Conservation (phyloP, 23 tunicate species). For the Aplidium turbinatum region DNA sequence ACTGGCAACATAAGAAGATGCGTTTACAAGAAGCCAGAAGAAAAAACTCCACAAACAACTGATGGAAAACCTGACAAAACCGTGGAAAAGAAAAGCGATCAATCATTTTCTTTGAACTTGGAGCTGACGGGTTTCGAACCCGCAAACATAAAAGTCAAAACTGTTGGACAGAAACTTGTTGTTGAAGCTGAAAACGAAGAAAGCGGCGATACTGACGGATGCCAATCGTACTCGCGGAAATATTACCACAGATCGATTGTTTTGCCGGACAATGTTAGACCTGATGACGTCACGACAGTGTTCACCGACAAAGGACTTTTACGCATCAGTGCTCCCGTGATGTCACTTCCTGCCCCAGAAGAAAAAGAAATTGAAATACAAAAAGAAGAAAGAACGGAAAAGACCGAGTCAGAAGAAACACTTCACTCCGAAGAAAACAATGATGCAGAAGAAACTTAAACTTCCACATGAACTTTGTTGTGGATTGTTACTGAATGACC, state of each 20-base stretch:
- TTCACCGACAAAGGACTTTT: conserved; percentile 39
- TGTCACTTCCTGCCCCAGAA: conserved; percentile 21
- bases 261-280: conserved; percentile 24
- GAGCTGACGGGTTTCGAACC: conserved; percentile 29
- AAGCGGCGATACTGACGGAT: conserved; percentile 15
- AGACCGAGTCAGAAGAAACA: too few relatives aligned
- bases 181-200: conserved; percentile 26
- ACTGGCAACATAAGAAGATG: not conserved
- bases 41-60: not conserved
- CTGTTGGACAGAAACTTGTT: conserved; percentile 39
- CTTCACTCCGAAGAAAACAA: too few relatives aligned
- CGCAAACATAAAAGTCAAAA: conserved; percentile 16
- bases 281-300: conserved; percentile 38
- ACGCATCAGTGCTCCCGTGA: conserved; percentile 62
- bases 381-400: not conserved
- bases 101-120: conserved; percentile 1
- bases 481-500: too few relatives aligned
- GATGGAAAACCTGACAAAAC: not conserved
- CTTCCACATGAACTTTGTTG: too few relatives aligned
- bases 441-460: too few relatives aligned
- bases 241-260: not conserved
- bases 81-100: not conserved
- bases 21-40: not conserved
- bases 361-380: conserved; percentile 25
- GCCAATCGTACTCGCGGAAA: not conserved